phyloP scores from a whole-genome alignment of 2,888 invertebrate species.

The Tenthredo distinguenda region DNA sequence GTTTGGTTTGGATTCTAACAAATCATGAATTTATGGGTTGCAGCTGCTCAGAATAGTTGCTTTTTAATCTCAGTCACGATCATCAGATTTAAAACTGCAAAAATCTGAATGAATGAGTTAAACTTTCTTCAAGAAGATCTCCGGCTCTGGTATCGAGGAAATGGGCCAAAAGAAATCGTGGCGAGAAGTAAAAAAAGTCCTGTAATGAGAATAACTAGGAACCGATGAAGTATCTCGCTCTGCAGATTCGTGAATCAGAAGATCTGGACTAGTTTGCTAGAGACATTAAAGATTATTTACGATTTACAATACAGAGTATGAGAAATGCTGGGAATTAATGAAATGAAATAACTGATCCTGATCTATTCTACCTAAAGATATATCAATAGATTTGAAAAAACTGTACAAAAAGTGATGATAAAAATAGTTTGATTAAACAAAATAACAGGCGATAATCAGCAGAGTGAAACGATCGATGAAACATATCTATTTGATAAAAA shows the following conservation, averaged over 20 bases:
- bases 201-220: neutral
- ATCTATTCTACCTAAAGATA: neutral
- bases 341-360: neutral
- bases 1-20: neutral
- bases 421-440: neutral
- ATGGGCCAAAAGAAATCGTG: neutral
- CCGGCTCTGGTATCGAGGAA: neutral
- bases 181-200: neutral
- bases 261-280: neutral
- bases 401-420: neutral
- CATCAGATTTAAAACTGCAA: neutral
- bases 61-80: neutral
- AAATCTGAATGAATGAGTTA: neutral
- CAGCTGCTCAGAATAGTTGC: neutral
- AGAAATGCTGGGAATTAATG: neutral
- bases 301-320: neutral
- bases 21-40: neutral
- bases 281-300: neutral
- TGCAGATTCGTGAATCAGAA: neutral
- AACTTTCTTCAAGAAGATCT: neutral
- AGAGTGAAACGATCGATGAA: neutral
- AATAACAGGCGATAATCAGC: neutral
- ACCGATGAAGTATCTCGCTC: neutral
- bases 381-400: neutral
- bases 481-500: neutral